Evolutionary conservation across 2,888 invertebrate genomes (phyloP), one percentile per base, ranked within the genome.

Genomic region (Crocallis elinguaria): DNA sequence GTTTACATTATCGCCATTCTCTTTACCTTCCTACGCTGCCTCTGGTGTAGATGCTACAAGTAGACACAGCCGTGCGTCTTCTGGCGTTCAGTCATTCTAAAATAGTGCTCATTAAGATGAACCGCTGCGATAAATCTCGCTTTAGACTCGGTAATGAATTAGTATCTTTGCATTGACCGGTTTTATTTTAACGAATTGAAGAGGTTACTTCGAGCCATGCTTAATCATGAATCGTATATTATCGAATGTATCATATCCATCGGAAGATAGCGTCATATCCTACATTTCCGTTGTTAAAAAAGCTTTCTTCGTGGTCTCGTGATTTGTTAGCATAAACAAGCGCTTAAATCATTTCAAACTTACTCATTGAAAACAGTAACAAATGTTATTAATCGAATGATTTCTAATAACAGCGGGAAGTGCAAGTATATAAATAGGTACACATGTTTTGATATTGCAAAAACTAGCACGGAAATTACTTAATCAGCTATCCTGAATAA

Each of bases 101-200:
- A 79, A 78, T 75, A 72, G 74, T 75, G 57, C 70, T 77, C 74
- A 74, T 72, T 73, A 73, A 77, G 76, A 79, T 79, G 62, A 60
- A 64, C 58, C 60, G 58, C 62, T 58, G 48, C 51, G 64, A 65
- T 62, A 65, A 60, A 54, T 62, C 53, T 59, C 49, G 62, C 49
- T 49, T 59, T 56, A 64, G 51, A 60, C 51, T 64, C 57, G 41
- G 53, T 58, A 56, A 62, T 62, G 57, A 62, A 57, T 60, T 49
- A 51, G 44, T 41, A 56, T 52, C 36, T 46, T 51, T 64, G 59
- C 59, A 55, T 59, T 44, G 52, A 59, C 38, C 46, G 42, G 44
- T 36, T 44, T 49, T n/a, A 48, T 55, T 57, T 39, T 39, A 44
- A 23, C 37, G 32, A 49, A 51, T 30, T 29, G 33, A 36, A 46